phyloP scores from a whole-genome alignment of 2,888 invertebrate species.

The Ichneumoninae sp. region DNA sequence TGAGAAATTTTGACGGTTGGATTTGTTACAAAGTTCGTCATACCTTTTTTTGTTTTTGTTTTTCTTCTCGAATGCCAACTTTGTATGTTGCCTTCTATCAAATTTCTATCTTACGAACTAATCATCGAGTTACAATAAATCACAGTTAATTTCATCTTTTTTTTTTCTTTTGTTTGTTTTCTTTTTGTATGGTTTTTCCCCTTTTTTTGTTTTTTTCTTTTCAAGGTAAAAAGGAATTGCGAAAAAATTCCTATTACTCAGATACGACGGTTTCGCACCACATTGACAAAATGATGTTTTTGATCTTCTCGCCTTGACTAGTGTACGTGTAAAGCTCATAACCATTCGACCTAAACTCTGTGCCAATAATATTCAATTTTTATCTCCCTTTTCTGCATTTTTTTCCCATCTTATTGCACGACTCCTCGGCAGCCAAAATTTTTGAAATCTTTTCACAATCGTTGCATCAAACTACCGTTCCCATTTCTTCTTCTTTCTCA shows the following conservation, averaged over 20 bases:
- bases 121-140: slow-evolving; percentile 76
- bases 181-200: slow-evolving; percentile 5
- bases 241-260: slow-evolving; percentile 76
- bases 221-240: slow-evolving; percentile 70
- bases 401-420: slow-evolving; percentile 71
- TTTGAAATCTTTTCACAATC: not conserved
- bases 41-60: not conserved
- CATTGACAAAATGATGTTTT: slow-evolving; percentile 74
- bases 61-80: slow-evolving; percentile 27
- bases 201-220: slow-evolving; percentile 48
- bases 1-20: slow-evolving; percentile 48
- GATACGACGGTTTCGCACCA: slow-evolving; percentile 75
- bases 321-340: slow-evolving; percentile 79
- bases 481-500: not conserved
- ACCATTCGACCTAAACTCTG: slow-evolving; percentile 73
- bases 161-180: slow-evolving; percentile 25
- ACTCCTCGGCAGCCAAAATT: slow-evolving; percentile 45
- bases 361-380: slow-evolving; percentile 69
- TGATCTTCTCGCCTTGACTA: slow-evolving; percentile 77
- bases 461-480: not conserved
- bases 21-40: slow-evolving; percentile 56
- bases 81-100: slow-evolving; percentile 65
- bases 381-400: slow-evolving; percentile 14
- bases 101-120: slow-evolving; percentile 74
- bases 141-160: slow-evolving; percentile 73